phyloP scores from a whole-genome alignment of 1,140 invertebrate species.

The Trichogramma pretiosum region DNA sequence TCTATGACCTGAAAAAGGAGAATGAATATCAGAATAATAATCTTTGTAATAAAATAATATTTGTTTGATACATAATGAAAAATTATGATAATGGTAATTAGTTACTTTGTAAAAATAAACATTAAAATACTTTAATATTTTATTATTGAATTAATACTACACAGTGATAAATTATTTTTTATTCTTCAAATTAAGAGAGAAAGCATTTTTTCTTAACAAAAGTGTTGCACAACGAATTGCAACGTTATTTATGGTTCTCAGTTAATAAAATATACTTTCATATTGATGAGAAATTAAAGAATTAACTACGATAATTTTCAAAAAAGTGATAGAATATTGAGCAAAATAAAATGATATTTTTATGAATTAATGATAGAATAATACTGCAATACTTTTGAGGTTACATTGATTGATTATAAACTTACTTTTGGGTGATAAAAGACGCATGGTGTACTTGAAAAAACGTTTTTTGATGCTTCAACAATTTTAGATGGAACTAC shows the following conservation, averaged over 20 bases:
- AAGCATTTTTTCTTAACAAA: too few species aligned
- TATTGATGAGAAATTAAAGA: too few species aligned
- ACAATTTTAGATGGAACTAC: conserved; percentile 30
- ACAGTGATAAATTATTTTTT: too few species aligned
- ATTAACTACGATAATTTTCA: too few species aligned
- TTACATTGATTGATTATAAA: conserved; percentile 17
- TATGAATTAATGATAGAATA: conserved; percentile 1
- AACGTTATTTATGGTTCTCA: conserved; percentile 7
- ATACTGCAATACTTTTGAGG: background rate
- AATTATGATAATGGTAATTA: too few species aligned
- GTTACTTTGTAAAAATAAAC: too few species aligned
- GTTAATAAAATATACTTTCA: too few species aligned
- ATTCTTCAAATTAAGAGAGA: too few species aligned
- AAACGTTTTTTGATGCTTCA: conserved; percentile 29
- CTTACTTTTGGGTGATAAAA: conserved; percentile 45
- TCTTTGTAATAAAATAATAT: background rate
- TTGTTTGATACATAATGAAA: too few species aligned
- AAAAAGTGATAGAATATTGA: background rate
- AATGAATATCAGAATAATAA: conserved; percentile 10
- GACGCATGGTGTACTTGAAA: conserved; percentile 32
- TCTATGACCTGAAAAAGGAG: conserved; percentile 89
- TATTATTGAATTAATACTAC: too few species aligned
- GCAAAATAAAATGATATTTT: conserved; percentile 4
- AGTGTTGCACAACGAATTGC: conserved; percentile 1
- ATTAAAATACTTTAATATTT: too few species aligned